phyloP scores from a whole-genome alignment of 2,888 invertebrate genomes.

The Tetragonula carbonaria region DNA sequence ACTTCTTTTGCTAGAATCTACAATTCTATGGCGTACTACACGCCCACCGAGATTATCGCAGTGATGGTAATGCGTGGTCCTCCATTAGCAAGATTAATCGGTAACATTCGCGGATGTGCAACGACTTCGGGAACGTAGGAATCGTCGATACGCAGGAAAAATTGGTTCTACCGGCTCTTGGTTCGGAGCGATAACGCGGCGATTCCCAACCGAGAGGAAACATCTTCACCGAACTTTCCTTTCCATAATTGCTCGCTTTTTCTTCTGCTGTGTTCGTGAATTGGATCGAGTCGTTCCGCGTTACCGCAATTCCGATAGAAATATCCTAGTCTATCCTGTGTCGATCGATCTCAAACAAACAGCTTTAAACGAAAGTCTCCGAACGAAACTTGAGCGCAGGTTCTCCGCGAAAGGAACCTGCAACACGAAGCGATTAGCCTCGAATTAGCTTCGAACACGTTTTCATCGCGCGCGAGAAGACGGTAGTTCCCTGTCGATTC shows the following conservation, averaged over 20 bases:
- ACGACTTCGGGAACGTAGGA: conserved; percentile 37
- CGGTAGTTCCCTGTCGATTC: neutral
- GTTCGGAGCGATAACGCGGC: conserved; percentile 21
- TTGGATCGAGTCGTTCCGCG: conserved; percentile 20
- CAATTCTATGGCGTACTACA: conserved; percentile 12
- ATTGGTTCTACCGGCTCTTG: conserved; percentile 42
- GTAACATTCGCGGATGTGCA: conserved; percentile 44
- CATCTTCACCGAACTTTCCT: conserved; percentile 24
- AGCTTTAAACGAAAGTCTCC: conserved; percentile 15
- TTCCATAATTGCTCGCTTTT: conserved; percentile 16
- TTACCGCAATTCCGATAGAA: conserved; percentile 33
- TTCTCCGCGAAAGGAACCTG: neutral
- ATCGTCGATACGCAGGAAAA: conserved; percentile 41
- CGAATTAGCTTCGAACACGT: neutral
- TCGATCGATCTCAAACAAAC: conserved; percentile 26
- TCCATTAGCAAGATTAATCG: conserved; percentile 57
- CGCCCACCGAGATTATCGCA: too few species aligned
- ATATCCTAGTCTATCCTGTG: conserved; percentile 36
- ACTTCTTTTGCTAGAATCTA: too few species aligned
- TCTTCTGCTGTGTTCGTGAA: conserved; percentile 17
- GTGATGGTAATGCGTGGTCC: conserved; percentile 2
- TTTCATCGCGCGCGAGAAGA: neutral
- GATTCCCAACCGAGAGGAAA: conserved; percentile 9
- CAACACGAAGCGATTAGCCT: too few species aligned
- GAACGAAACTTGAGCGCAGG: neutral